Base-by-base conservation (phyloP, 1,140 invertebrate genomes). In the Drosophila funebris region DNA sequence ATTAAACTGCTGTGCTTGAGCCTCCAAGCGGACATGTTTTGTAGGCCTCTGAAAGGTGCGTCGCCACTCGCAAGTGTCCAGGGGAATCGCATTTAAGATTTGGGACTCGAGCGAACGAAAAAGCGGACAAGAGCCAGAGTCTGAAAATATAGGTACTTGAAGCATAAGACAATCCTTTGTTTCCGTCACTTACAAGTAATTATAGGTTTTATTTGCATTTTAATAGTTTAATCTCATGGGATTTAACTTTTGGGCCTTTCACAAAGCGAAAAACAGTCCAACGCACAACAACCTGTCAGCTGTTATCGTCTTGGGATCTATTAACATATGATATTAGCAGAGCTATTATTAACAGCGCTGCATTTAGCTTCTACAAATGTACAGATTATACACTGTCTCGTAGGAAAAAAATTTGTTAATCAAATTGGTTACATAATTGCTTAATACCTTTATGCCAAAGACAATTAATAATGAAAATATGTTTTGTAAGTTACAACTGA, bases 21-120 rank as follows among this genome's bases (percentile, higher is more conserved):
- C 96, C 80, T 96, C 95, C 39, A 99, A 93, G 87, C 96, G 95
- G 22, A 99, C 97, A 92, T 95, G 94, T 92, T 96, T 96, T 36
- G 96, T 94, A 11, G 96, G 95, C 57, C 96, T 93, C 29, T 96
- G 96, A 81, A 95, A 96, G 7, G 96, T 97, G 83, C 97, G 94
- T 78, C 96, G 94, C 97, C 97, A 98, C 93, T 99, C 97, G 78
- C 96, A 96, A 1, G 95, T 93, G 87, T 98, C 97, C 82, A 96
- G 93, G 5, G 97, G 96, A 62, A 99, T 94, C 6, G 96, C 95
- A 88, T 96, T 94, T 1, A 95, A 92, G 18, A 98, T 93, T 56
- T 94, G 94, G 20, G 95, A 93, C 91, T 97, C 95, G 72, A 98
- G 92, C n/a, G 94, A 95, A 61, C 95, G 95, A 93, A 98, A 98